Base-by-base conservation (phyloP, 2,113 vertebrate genomes). In the Arvicanthis niloticus region DNA sequence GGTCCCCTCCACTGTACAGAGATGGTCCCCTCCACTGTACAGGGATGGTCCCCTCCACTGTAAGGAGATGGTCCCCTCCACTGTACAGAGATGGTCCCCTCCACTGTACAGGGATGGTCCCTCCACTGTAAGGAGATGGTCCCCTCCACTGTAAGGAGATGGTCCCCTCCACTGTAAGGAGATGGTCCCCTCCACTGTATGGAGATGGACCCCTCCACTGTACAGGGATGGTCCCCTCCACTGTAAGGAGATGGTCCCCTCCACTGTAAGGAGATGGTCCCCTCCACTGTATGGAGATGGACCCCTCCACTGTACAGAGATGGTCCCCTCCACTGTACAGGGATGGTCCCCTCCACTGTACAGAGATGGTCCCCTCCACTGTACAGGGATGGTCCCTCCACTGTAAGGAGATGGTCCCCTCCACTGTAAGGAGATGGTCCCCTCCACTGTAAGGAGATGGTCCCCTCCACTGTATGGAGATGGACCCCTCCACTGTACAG, bases 31-130 rank as follows among this genome's bases (percentile, higher is more conserved):
- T n/a, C 68, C 68, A 17, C 34, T 12, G 3, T 70, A 37, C 16
- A 31, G 8, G 13, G 26, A 75, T 11, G n/a, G 17, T 40, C 37
- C 42, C 75, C 70, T n/a, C 68, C 68, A 7, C 34, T 12, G 3
- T 70, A 37, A 17, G 68, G 11, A 37, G 29, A 75, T 5, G 21
- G 19, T 24, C 17, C 37, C 37, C 37, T 72, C 70, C 37, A 21
- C 60, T 4, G 0, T 10, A 6, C 5, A 10, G 58, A 73, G 51
- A 60, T n/a, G 9, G 42, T 0, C 37, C 10, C n/a, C n/a, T n/a
- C n/a, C n/a, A n/a, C n/a, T n/a, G n/a, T n/a, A n/a, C n/a, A n/a
- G n/a, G n/a, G n/a, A n/a, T n/a, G n/a, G n/a, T n/a, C n/a, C 75
- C 45, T 77, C 22, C 29, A 7, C 4, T 37, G 13, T 37, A 70